Conservation (phyloP, 2,113 vertebrate species). For the Paramormyrops kingsleyae region DNA sequence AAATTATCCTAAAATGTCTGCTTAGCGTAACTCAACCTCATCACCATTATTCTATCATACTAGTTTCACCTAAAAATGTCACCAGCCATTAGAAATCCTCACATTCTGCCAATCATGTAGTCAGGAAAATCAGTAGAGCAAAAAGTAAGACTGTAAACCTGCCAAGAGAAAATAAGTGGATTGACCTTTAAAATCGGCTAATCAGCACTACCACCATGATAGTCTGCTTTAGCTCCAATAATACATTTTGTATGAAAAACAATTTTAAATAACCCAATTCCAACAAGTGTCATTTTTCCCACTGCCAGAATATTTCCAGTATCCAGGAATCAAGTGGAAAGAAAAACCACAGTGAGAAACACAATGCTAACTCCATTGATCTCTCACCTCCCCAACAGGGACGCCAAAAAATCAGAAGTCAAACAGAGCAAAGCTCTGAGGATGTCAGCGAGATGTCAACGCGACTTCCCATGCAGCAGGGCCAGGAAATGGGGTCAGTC, state of each 20-base stretch:
- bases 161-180: neutral
- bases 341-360: neutral
- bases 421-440: constrained; percentile 1
- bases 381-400: neutral
- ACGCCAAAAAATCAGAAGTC: neutral
- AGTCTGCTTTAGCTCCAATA: neutral
- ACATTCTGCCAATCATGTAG: neutral
- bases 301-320: neutral
- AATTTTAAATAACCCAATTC: neutral
- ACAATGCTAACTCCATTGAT: neutral
- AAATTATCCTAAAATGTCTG: neutral
- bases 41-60: neutral
- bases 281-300: neutral
- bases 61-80: neutral
- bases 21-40: neutral
- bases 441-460: neutral
- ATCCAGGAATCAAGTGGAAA: constrained; percentile 2
- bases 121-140: neutral
- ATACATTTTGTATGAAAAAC: neutral
- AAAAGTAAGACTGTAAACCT: constrained; percentile 1
- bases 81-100: neutral
- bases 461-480: neutral
- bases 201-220: neutral
- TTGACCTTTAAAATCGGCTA: neutral
- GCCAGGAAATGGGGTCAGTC: neutral